A percentile compares a stretch with the other conserved stretches of the same genome.
Evolutionary conservation across 2,888 invertebrate species (phyloP).

Genomic region (Tinea trinotella): DNA sequence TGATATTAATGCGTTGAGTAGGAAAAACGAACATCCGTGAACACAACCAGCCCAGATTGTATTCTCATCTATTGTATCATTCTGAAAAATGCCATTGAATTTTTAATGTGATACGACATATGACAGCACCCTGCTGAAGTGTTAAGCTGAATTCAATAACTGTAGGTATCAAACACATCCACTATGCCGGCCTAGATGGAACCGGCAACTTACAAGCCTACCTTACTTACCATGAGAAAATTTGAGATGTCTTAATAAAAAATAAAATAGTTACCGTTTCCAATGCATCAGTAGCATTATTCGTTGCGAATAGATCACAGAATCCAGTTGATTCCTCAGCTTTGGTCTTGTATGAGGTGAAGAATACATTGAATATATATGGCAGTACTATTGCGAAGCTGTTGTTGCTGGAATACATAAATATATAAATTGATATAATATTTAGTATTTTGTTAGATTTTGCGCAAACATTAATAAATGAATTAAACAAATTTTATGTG

Average conservation of each 20-base stretch:
- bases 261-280: neutral
- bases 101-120: too few relatives aligned
- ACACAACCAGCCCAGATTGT: slow-evolving; percentile 19
- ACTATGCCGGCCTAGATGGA: too few relatives aligned
- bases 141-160: neutral
- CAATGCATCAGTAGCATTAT: neutral
- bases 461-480: too few relatives aligned
- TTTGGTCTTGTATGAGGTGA: slow-evolving; percentile 31
- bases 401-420: slow-evolving; percentile 62
- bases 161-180: too few relatives aligned
- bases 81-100: too few relatives aligned
- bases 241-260: too few relatives aligned
- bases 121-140: too few relatives aligned
- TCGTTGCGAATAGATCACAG: slow-evolving; percentile 8
- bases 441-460: too few relatives aligned
- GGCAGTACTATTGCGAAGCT: slow-evolving; percentile 72
- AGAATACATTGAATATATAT: slow-evolving; percentile 69
- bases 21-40: slow-evolving; percentile 17
- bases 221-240: too few relatives aligned
- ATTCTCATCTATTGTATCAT: slow-evolving; percentile 15
- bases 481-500: too few relatives aligned
- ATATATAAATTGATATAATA: too few relatives aligned
- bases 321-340: neutral
- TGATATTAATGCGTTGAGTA: slow-evolving; percentile 10
- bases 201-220: too few relatives aligned